phyloP scores from a whole-genome alignment of 2,113 vertebrate genomes.

The Crotalus horridus region DNA sequence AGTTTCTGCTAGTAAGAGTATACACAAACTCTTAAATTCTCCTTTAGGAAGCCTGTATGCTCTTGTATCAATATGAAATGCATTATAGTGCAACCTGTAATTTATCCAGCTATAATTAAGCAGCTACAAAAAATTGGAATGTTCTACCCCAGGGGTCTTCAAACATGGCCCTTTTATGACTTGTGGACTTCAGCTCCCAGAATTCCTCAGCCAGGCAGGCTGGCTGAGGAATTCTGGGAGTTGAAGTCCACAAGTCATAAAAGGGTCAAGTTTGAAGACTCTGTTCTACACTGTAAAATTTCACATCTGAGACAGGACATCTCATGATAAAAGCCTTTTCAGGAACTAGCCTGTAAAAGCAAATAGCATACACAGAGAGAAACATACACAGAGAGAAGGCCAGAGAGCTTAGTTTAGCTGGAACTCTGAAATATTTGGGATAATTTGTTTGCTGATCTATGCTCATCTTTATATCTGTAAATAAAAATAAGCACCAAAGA shows the following conservation, averaged over 20 bases:
- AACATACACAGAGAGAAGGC: background rate
- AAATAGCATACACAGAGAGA: background rate
- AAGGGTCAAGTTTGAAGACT: too few species aligned
- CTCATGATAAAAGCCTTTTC: background rate
- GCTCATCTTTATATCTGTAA: background rate
- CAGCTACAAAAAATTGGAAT: background rate
- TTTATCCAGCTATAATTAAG: background rate
- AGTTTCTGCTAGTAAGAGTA: background rate
- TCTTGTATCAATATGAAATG: background rate
- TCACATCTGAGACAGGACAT: background rate
- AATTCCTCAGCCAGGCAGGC: too few species aligned
- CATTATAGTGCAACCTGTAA: background rate
- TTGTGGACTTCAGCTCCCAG: too few species aligned
- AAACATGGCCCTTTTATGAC: too few species aligned
- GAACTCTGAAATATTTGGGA: background rate
- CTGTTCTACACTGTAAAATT: background rate
- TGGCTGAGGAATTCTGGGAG: too few species aligned
- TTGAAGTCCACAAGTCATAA: too few species aligned
- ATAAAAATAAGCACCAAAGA: background rate
- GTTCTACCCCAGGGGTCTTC: background rate
- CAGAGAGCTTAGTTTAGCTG: background rate
- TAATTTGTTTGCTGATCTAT: background rate
- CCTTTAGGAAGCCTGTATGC: background rate
- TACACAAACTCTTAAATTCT: background rate
- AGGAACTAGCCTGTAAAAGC: background rate